A percentile compares a stretch with the other conserved stretches of the same genome.
These are phyloP conservation scores for Choristoneura fumiferana DNA, from an alignment of 1,140 invertebrate genomes.

Conservation along the genomic window DNA sequence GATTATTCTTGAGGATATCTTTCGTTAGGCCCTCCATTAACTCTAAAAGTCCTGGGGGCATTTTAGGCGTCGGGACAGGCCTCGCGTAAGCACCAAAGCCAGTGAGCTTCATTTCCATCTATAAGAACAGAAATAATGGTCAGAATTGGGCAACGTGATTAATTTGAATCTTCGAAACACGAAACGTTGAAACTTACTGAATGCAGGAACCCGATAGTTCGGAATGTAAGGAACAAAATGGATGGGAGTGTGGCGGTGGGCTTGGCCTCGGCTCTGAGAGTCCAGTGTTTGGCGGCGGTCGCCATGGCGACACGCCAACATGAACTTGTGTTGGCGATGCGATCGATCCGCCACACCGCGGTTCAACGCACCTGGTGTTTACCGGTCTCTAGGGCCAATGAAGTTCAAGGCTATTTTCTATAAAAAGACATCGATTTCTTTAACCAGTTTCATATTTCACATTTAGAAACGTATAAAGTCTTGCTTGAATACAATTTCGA, in stretches of 20 bases:
- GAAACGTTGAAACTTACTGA: neutral
- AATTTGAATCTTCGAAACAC: no score
- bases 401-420: constrained; percentile 27
- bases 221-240: constrained; percentile 11
- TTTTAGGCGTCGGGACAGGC: constrained; percentile 58
- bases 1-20: constrained; percentile 74
- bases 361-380: constrained; percentile 31
- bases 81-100: constrained; percentile 35
- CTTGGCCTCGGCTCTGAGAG: neutral
- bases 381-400: constrained; percentile 16
- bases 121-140: neutral
- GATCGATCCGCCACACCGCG: constrained; percentile 28
- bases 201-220: neutral
- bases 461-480: constrained; percentile 19
- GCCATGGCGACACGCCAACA: constrained; percentile 34
- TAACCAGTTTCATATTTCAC: constrained; percentile 18
- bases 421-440: constrained; percentile 23
- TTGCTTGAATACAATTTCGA: constrained; percentile 18
- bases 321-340: constrained; percentile 33
- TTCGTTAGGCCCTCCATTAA: constrained; percentile 77
- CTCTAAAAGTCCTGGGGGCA: constrained; percentile 75
- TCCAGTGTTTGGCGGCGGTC: constrained; percentile 36
- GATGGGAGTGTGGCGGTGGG: constrained; percentile 25
- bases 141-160: neutral
- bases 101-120: constrained; percentile 38